Conservation (phyloP, 64 coral and sea anemone species). For the Acropora yongei region DNA sequence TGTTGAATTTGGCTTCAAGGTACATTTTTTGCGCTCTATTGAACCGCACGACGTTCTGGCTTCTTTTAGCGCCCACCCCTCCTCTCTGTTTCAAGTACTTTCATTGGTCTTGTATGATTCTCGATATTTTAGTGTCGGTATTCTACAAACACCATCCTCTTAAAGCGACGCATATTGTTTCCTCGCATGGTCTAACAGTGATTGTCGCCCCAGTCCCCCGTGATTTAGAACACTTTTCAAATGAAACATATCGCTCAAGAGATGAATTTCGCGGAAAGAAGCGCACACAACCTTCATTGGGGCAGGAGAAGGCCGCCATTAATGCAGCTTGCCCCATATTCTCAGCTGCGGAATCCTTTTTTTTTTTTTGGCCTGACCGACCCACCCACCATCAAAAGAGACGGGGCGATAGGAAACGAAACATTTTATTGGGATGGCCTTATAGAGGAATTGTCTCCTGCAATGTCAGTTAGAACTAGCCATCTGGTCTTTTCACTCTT, state of each 20-base stretch:
- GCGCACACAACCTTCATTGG: not conserved
- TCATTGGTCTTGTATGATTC: not conserved
- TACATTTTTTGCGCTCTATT: not conserved
- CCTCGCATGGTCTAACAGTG: slow-evolving; percentile 40
- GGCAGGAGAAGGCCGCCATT: not conserved
- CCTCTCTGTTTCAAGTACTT: not conserved
- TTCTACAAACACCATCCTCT: slow-evolving; percentile 28
- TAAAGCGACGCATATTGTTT: slow-evolving; percentile 29
- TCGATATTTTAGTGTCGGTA: slow-evolving; percentile 26
- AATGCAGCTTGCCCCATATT: too few relatives aligned
- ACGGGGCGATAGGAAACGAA: too few relatives aligned
- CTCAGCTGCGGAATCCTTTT: too few relatives aligned
- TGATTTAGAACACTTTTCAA: slow-evolving; percentile 26
- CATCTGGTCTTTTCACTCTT: too few relatives aligned
- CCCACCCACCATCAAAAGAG: too few relatives aligned
- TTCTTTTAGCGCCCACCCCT: slow-evolving; percentile 22
- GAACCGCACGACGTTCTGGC: slow-evolving; percentile 1
- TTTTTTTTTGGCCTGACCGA: too few relatives aligned
- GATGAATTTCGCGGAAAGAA: not conserved
- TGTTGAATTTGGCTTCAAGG: slow-evolving; percentile 19
- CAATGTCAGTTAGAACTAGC: too few relatives aligned
- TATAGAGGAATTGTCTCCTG: too few relatives aligned
- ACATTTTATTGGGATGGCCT: too few relatives aligned
- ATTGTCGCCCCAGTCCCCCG: slow-evolving; percentile 17
- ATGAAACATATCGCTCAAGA: slow-evolving; percentile 36